Evolutionary conservation across 2,888 invertebrate species (phyloP).

Genomic region (Spilosoma lubricipeda): DNA sequence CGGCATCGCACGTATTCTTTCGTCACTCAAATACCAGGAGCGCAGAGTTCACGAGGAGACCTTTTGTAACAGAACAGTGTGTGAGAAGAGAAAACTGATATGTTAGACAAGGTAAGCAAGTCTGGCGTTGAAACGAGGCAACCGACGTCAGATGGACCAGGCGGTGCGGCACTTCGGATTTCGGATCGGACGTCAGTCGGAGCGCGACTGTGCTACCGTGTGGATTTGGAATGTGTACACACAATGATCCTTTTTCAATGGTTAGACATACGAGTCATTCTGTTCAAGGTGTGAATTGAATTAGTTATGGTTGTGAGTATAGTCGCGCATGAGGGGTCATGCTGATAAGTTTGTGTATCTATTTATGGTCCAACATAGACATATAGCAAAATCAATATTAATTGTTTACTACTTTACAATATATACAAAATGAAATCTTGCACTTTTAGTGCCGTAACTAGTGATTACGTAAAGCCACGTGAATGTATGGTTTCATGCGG

Average conservation of each 20-base stretch:
- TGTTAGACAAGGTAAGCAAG: conserved; percentile 81
- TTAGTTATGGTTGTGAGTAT: conserved; percentile 51
- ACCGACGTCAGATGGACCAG: conserved; percentile 21
- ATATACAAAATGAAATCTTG: conserved; percentile 11
- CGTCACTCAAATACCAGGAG: conserved; percentile 83
- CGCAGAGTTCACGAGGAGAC: conserved; percentile 68
- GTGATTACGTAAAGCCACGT: conserved; percentile 10
- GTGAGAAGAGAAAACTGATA: conserved; percentile 78
- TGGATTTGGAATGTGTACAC: conserved; percentile 37
- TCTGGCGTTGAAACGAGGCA: conserved; percentile 53
- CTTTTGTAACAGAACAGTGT: conserved; percentile 57
- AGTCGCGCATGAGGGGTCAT: conserved; percentile 38
- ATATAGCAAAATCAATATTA: neutral
- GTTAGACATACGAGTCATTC: conserved; percentile 26
- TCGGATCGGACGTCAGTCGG: conserved; percentile 36
- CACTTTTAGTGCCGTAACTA: neutral
- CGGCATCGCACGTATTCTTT: conserved; percentile 81
- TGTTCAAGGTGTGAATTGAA: conserved; percentile 50
- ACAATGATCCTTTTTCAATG: conserved; percentile 27
- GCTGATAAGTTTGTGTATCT: conserved; percentile 35
- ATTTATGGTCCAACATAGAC: conserved; percentile 26
- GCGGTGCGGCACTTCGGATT: conserved; percentile 2
- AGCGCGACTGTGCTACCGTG: conserved; percentile 39
- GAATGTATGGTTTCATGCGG: conserved; percentile 13
- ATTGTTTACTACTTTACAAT: neutral